Base-by-base conservation (phyloP, 2,113 vertebrate genomes). In the Cariama cristata region DNA sequence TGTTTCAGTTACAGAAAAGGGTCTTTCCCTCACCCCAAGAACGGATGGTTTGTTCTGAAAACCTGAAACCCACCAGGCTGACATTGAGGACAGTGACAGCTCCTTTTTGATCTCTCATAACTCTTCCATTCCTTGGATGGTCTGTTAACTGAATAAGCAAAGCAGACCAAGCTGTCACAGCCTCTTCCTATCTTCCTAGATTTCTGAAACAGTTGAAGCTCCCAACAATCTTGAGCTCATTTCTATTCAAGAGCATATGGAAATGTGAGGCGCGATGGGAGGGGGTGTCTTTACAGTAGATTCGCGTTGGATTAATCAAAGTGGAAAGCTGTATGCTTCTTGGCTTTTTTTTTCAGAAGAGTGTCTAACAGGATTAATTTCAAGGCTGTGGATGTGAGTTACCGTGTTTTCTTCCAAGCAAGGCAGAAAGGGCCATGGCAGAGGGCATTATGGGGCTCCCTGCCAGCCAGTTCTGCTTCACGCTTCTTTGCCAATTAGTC, bases 281-380 rank as follows among this genome's bases (percentile, higher is more conserved):
- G 58, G 27, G 17, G 21, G 6, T 77, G 33, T 79, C 88, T 86
- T 95, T 55, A 58, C 82, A 87, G 86, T 32, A 64, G 62, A 53
- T 58, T 76, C 2, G 4, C 33, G 44, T 6, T 22, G 67, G 66
- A 85, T 94, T 94, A 80, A 96, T 76, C 79, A 49, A 83, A 95
- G 69, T 74, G 60, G 53, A 89, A 95, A 68, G 45, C 55, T 77
- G 40, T 66, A 79, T 56, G 67, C 32, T 17, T 73, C 42, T 88
- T 68, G 8, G 0, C 1, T 20, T 19, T 23, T 66, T 62, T 73
- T 89, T 89, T 45, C 72, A 92, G 73, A 85, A 86, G 71, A 53
- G 73, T n/a, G 30, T 72, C 90, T 97, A 98, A 98, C 92, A 95
- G 96, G 97, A 98, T 99, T 98, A 98, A 92, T 96, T 91, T 92